Evolutionary conservation across 2,888 invertebrate species (phyloP).

Genomic region (Mystacides longicornis): DNA sequence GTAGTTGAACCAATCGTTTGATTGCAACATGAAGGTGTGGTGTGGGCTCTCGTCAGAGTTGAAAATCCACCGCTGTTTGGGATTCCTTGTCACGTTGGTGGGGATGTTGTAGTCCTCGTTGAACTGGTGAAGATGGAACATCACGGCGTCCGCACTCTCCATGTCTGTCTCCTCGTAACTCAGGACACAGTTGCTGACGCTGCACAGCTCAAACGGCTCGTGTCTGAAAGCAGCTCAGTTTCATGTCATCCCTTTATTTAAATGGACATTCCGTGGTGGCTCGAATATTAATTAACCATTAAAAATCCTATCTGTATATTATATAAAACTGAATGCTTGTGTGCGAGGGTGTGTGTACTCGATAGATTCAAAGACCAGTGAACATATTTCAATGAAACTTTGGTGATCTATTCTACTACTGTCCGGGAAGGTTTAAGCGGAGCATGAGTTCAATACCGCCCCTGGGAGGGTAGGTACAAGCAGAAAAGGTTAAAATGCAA

Average conservation of each 20-base stretch:
- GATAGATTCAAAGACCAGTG: too few relatives aligned
- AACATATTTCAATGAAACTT: too few relatives aligned
- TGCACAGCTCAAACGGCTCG: slow-evolving; percentile 51
- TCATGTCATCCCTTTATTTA: background rate
- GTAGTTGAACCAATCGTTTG: slow-evolving; percentile 37
- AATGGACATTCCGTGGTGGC: background rate
- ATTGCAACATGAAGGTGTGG: slow-evolving; percentile 46
- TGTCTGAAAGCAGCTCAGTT: slow-evolving; percentile 41
- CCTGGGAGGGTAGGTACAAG: too few relatives aligned
- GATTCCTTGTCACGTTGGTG: slow-evolving; percentile 34
- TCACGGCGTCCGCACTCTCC: slow-evolving; percentile 54
- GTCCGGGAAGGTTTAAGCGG: too few relatives aligned
- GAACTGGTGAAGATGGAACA: slow-evolving; percentile 46
- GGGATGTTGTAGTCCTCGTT: slow-evolving; percentile 44
- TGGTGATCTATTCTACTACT: too few relatives aligned
- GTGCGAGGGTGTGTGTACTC: too few relatives aligned
- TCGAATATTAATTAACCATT: too few relatives aligned
- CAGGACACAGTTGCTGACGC: slow-evolving; percentile 55
- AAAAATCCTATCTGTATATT: too few relatives aligned
- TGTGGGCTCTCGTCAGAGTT: slow-evolving; percentile 60
- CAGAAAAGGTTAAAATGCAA: too few relatives aligned
- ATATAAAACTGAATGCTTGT: too few relatives aligned
- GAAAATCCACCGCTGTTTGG: slow-evolving; percentile 60
- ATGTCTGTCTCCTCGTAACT: slow-evolving; percentile 46
- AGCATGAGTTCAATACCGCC: too few relatives aligned